Percentiles rank a stretch among this genome's conserved stretches.
phyloP scores from a whole-genome alignment of 2,113 vertebrate genomes.

The Drymodes brunneopygia region DNA sequence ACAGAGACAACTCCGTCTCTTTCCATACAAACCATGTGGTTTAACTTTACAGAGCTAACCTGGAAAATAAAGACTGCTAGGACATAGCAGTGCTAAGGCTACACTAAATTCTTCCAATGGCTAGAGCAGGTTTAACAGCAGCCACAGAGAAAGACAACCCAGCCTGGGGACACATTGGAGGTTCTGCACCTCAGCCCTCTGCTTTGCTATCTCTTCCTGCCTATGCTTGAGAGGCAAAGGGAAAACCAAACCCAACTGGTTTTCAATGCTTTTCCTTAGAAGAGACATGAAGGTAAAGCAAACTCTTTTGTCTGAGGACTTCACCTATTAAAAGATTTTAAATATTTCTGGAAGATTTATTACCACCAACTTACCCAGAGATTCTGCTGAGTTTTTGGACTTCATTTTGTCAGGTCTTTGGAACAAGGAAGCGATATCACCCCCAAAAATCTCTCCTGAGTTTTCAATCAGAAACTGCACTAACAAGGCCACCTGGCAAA shows the following conservation, averaged over 20 bases:
- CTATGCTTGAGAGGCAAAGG: background rate
- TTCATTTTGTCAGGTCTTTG: conserved; percentile 43
- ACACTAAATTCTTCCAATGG: background rate
- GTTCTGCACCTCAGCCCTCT: background rate
- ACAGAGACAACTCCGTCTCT: background rate
- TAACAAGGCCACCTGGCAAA: conserved; percentile 73
- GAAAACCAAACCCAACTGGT: background rate
- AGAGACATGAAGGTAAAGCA: background rate
- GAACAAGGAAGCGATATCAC: conserved; percentile 69
- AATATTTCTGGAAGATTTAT: background rate
- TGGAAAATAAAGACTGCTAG: background rate
- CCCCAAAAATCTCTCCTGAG: conserved; percentile 72
- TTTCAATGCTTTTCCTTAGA: background rate
- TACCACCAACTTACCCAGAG: conserved; percentile 42
- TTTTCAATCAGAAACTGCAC: conserved; percentile 80
- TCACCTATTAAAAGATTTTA: background rate
- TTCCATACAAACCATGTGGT: background rate
- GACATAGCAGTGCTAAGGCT: background rate
- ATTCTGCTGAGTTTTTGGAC: conserved; percentile 27
- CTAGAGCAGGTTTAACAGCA: background rate
- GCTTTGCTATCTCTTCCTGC: background rate
- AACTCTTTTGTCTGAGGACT: background rate
- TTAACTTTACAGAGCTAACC: background rate
- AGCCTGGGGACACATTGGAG: background rate
- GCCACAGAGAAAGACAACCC: background rate